Conservation (phyloP, 2,888 invertebrate species). For the Cheilosia impressa region DNA sequence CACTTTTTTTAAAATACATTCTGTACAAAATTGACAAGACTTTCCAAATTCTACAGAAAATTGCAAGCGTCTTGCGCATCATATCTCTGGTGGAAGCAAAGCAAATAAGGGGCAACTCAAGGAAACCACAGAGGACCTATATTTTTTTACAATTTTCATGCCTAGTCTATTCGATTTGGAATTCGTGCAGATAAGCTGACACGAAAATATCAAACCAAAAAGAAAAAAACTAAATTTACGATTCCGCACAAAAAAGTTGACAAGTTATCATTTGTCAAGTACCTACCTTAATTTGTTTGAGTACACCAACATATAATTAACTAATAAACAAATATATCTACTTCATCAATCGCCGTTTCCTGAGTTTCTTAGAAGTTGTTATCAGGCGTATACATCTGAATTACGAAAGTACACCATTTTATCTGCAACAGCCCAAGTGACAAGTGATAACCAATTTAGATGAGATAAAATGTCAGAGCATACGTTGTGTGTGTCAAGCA, state of each 20-base stretch:
- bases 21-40: too few relatives aligned
- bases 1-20: too few relatives aligned
- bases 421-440: slow-evolving; percentile 49
- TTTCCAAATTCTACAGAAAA: too few relatives aligned
- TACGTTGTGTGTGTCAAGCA: slow-evolving; percentile 4
- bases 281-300: slow-evolving; percentile 10
- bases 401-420: slow-evolving; percentile 36
- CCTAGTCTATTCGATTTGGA: too few relatives aligned
- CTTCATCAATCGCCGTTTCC: slow-evolving; percentile 14
- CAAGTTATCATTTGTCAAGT: slow-evolving; percentile 11
- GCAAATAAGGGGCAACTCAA: too few relatives aligned
- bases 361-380: slow-evolving; percentile 6
- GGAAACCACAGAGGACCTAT: too few relatives aligned
- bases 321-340: slow-evolving; percentile 1
- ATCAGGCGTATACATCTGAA: slow-evolving; percentile 34
- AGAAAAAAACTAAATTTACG: neutral
- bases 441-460: slow-evolving; percentile 59
- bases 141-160: too few relatives aligned
- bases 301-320: slow-evolving; percentile 10
- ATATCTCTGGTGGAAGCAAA: too few relatives aligned
- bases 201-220: neutral
- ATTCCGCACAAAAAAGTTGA: neutral
- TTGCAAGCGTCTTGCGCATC: too few relatives aligned
- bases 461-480: slow-evolving; percentile 35
- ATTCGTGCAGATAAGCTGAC: too few relatives aligned